Base-by-base conservation (phyloP, 2,113 vertebrate species). In the Hypomesus transpacificus region DNA sequence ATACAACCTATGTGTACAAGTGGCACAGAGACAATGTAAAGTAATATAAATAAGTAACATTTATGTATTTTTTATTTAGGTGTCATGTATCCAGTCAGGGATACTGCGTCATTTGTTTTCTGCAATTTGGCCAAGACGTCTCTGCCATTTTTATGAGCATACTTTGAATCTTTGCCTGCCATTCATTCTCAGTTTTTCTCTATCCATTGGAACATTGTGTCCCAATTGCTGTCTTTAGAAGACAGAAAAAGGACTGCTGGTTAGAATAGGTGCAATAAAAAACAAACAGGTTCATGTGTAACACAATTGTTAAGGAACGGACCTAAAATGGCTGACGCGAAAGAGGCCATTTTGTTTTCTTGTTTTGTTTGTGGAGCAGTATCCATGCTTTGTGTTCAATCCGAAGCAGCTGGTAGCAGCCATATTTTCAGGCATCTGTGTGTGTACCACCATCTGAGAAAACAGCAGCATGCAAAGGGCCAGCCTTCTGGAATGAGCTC, bases 341-440 rank as follows among this genome's bases (percentile, higher is more conserved):
- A 14, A n/a, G 85, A 79, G 79, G 89, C 91, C 91, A 92, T 92
- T 92, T 92, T 91, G 90, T 85, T 89, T 88, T 77, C 83, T 84
- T 79, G 82, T 87, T 85, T 84, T 87, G 76, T 87, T 87, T 75
- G 84, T 82, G 85, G 81, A 79, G 82, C 86, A 89, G 87, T 88
- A 88, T 89, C 85, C 73, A 78, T 84, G 87, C 81, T 86, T 89
- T 85, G 86, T 85, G 68, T 87, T 86, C 84, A 87, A 86, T 83
- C 84, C 76, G 85, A 87, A 87, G 87, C 89, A 90, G 87, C 87
- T 87, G 87, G 82, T 85, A 84, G 84, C 86, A 87, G 89, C 85
- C 88, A 88, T 88, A 80, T 90, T 88, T 86, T 84, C 84, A 83
- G 85, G 82, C 79, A 84, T 91, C 85, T 87, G 83, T 89, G 84